Evolutionary conservation across 1,140 invertebrate species (phyloP).

Genomic region (Pseudomyrmex pallidus): DNA sequence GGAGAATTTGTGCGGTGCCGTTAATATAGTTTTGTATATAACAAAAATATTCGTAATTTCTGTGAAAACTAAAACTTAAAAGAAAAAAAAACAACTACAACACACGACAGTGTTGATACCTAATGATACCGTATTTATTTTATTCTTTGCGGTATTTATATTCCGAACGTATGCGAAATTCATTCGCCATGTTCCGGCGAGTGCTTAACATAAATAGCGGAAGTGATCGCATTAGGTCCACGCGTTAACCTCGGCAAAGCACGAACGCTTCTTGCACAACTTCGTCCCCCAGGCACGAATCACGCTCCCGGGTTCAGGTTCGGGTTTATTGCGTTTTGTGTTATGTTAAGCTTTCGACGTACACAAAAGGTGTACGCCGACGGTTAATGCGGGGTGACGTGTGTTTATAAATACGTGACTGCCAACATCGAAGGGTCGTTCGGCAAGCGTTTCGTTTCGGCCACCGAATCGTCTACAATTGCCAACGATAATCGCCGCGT

Average conservation of each 20-base stretch:
- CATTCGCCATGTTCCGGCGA: slow-evolving; percentile 59
- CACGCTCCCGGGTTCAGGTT: slow-evolving; percentile 54
- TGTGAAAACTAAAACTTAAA: neutral
- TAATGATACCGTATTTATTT: neutral
- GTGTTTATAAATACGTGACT: slow-evolving; percentile 74
- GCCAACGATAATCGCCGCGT: slow-evolving; percentile 28
- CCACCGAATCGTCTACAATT: slow-evolving; percentile 62
- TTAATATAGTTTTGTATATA: slow-evolving; percentile 13
- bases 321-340: slow-evolving; percentile 69
- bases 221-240: slow-evolving; percentile 72
- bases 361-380: slow-evolving; percentile 74
- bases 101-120: neutral
- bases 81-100: neutral
- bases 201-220: slow-evolving; percentile 73
- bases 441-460: slow-evolving; percentile 23
- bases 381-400: slow-evolving; percentile 73
- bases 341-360: slow-evolving; percentile 51
- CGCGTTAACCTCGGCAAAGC: slow-evolving; percentile 68
- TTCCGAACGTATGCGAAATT: slow-evolving; percentile 50
- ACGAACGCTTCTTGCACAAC: slow-evolving; percentile 56
- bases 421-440: slow-evolving; percentile 53
- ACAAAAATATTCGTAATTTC: neutral
- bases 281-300: slow-evolving; percentile 15
- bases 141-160: slow-evolving; percentile 30
- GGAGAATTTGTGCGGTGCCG: neutral